These are phyloP conservation scores for Anguilla rostrata DNA, from an alignment of 2,113 vertebrate species.

Conservation along the genomic window DNA sequence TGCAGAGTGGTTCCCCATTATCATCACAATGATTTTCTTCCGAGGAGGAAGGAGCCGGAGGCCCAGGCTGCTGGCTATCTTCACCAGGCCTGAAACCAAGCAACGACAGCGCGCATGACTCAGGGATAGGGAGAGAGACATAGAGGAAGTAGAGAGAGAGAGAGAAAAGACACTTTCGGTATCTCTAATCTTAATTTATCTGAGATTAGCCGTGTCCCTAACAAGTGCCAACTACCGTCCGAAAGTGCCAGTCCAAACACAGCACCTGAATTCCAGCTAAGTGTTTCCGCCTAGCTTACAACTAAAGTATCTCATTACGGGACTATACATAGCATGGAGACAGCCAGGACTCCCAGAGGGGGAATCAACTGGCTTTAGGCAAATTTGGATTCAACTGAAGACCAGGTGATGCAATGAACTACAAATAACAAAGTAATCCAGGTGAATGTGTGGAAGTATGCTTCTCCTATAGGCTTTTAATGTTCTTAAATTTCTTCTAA, in stretches of 20 bases:
- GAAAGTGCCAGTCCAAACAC: too few relatives aligned
- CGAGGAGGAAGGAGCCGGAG: conserved; percentile 69
- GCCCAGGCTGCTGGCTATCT: conserved; percentile 66
- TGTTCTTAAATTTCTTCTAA: too few relatives aligned
- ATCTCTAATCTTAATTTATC: not conserved
- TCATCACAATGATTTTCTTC: conserved; percentile 76
- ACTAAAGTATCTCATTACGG: conserved; percentile 23
- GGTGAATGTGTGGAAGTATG: not conserved
- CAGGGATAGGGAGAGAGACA: not conserved
- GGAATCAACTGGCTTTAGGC: conserved; percentile 25
- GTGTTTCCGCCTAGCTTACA: conserved; percentile 19
- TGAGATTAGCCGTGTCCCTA: not conserved
- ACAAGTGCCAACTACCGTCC: not conserved
- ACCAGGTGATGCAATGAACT: conserved; percentile 27
- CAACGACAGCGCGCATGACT: not conserved
- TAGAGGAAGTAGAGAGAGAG: too few relatives aligned
- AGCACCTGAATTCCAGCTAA: conserved; percentile 10
- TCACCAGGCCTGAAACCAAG: conserved; percentile 63
- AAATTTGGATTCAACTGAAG: conserved; percentile 17
- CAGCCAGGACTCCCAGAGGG: not conserved
- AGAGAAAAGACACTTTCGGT: too few relatives aligned
- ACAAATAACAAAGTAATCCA: conserved; percentile 33
- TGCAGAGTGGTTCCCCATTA: conserved; percentile 77
- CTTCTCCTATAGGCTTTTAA: too few relatives aligned
- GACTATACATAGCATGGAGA: conserved; percentile 19